Evolutionary conservation across 2,113 vertebrate species (phyloP).

Genomic region (western clawed frog (Xenopus tropicalis)): UCB_Xtro_10.0 CM004449.2:34138001-34138500

Average conservation of each 20-base stretch:
- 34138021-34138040: not conserved
- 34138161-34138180: slow-evolving; percentile 13
- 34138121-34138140: not conserved
- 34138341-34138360: no score
- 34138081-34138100: slow-evolving; percentile 15
- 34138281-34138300: not conserved
- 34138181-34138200: no score
- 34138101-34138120: slow-evolving; percentile 3
- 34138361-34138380: no score
- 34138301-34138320: no score
- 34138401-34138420: no score
- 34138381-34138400: no score
- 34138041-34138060: not conserved
- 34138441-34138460: no score
- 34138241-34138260: not conserved
- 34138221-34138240: not conserved
- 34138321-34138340: no score
- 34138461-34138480: no score
- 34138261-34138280: not conserved
- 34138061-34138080: slow-evolving; percentile 8
- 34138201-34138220: slow-evolving; percentile 22
- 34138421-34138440: no score
- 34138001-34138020: not conserved
- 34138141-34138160: slow-evolving; percentile 16
- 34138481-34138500: no score